These are phyloP conservation scores for Eidolon helvum DNA, from an alignment of 2,113 vertebrate species.

Conservation along the genomic window DNA sequence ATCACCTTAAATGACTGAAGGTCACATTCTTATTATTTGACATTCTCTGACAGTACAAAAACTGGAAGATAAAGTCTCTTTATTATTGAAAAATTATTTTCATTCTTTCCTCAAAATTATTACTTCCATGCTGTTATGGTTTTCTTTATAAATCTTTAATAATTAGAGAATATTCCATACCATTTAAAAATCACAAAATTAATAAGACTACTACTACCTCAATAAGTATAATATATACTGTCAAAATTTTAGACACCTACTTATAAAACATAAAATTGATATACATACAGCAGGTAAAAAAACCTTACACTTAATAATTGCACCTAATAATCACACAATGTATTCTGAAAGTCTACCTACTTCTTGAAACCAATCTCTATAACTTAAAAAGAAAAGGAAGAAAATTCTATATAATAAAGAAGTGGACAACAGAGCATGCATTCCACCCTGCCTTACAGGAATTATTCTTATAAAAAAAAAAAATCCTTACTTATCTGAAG, in stretches of 20 bases:
- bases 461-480: background rate
- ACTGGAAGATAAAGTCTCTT: background rate
- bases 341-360: conserved; percentile 1
- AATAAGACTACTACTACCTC: background rate
- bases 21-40: background rate
- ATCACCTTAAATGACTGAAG: background rate
- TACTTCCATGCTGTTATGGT: background rate
- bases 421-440: background rate
- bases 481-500: background rate
- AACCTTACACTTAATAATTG: background rate
- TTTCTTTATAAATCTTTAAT: background rate
- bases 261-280: background rate
- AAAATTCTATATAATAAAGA: background rate
- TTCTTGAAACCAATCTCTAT: background rate
- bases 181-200: background rate
- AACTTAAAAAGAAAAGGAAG: background rate
- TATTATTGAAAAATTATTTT: background rate
- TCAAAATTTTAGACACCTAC: background rate
- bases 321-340: background rate
- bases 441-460: background rate
- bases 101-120: background rate
- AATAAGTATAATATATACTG: background rate
- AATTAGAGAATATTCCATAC: background rate
- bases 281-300: background rate
- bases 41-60: background rate